Evolutionary conservation across 2,797 vertebrate species (phyloP), one percentile per base, ranked within the genome.

Genomic region (Lates japonicus): DNA sequence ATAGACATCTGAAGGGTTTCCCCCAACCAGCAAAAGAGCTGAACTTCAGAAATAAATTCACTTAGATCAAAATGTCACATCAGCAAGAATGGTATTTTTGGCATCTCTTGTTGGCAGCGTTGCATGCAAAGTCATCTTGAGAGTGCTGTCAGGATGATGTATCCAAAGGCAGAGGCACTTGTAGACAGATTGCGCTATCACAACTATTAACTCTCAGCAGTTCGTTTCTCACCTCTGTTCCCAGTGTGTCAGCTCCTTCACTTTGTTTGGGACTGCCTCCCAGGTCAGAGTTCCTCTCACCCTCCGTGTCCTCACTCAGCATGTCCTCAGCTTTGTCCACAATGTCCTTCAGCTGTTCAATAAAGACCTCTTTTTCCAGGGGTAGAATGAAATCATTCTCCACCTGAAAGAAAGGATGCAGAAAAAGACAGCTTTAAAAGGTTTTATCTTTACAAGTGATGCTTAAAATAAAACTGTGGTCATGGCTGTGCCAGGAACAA

Each of bases 321-420:
- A 99, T 97, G 92, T 99, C 98, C 93, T 99, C 98, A 0, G 98
- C 98, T 90, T 99, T 99, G 91, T 99, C 98, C 88, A 99, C 98
- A 13, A 99, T 97, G 72, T 99, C 98, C 90, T 99, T 99, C 92
- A 99, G 96, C 92, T 99, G 98, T 84, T 99, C 98, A 5, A 99
- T 99, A 80, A 99, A 99, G 2, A 96, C 95, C 84, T 99, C 98
- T 78, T 97, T 97, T 89, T 99, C 98, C 1, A 96, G 87, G n/a
- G 94, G 97, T 86, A 99, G 85, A 91, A 99, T 99, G 88, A 99
- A 99, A 91, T 98, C 98, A 6, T 99, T 99, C 85, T 98, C 97
- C 72, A 99, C 98, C 98, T 99, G 63, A 60, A 86, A 49, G 19
- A 20, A 55, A 37, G 2, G 1, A 74, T 17, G 8, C n/a, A 49